These are phyloP conservation scores for Philaethria dido DNA, from an alignment of 2,888 invertebrate species.

Conservation along the genomic window DNA sequence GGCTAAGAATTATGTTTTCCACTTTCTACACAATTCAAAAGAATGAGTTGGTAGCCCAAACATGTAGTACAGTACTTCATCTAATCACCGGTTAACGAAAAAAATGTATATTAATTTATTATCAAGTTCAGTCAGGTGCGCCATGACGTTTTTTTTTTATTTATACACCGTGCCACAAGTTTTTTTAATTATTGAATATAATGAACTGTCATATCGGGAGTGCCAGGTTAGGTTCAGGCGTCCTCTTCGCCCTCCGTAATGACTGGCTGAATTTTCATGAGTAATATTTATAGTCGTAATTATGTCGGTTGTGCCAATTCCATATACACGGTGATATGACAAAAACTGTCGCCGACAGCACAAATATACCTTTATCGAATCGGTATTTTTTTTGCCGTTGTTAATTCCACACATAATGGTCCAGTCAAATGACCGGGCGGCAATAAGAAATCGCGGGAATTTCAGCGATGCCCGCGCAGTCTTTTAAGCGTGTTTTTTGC, in stretches of 20 bases:
- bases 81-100: neutral
- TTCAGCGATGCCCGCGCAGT: conserved; percentile 79
- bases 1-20: neutral
- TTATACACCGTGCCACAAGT: neutral
- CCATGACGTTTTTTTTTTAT: neutral
- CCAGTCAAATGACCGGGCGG: conserved; percentile 79
- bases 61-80: too few species aligned
- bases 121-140: neutral
- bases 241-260: conserved; percentile 20
- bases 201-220: conserved; percentile 16
- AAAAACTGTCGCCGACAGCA: conserved; percentile 72
- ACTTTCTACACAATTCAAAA: neutral
- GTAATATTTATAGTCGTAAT: conserved; percentile 74
- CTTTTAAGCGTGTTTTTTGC: conserved; percentile 75
- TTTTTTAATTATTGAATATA: conserved; percentile 20
- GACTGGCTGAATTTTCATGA: conserved; percentile 76
- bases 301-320: conserved; percentile 61
- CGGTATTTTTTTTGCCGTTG: conserved; percentile 73
- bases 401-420: conserved; percentile 82
- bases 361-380: conserved; percentile 76
- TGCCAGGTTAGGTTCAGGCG: conserved; percentile 47
- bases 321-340: conserved; percentile 67
- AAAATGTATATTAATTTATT: neutral
- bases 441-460: conserved; percentile 79
- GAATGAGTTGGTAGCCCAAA: too few species aligned